These are phyloP conservation scores for Oreocharis arfaki DNA, from an alignment of 2,113 vertebrate genomes.

Conservation along the genomic window DNA sequence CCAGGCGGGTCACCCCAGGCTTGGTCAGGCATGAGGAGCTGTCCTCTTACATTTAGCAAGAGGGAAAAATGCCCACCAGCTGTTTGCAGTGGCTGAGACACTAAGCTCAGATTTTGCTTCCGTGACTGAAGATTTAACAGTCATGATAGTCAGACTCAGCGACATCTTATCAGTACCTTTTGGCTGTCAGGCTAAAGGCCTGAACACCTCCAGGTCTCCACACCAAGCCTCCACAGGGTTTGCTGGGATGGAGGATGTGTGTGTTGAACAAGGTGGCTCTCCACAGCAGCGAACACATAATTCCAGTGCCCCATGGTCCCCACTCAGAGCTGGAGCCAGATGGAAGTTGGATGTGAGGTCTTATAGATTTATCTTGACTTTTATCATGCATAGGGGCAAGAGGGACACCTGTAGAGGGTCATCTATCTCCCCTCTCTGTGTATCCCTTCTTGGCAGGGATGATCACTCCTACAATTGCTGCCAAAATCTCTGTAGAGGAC, in stretches of 20 bases:
- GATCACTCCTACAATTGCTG: background rate
- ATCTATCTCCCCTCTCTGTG: background rate
- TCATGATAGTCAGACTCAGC: background rate
- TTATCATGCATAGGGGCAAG: background rate
- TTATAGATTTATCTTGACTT: background rate
- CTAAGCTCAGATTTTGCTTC: background rate
- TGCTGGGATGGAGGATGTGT: rapidly evolving
- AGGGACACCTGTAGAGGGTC: background rate
- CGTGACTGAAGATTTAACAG: rapidly evolving
- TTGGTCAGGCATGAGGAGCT: background rate
- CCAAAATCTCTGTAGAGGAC: background rate
- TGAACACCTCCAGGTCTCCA: background rate
- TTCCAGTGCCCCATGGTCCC: rapidly evolving
- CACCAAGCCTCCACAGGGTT: background rate
- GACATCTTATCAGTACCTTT: background rate
- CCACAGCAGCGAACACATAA: background rate
- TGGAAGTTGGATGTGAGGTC: background rate
- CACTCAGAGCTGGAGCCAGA: background rate
- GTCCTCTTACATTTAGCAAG: conserved; percentile 11
- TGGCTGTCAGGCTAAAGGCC: background rate
- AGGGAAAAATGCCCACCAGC: background rate
- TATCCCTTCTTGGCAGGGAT: background rate
- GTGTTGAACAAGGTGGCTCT: background rate
- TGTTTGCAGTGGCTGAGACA: background rate
- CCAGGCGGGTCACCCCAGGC: rapidly evolving